A percentile compares a stretch with the other conserved stretches of the same genome.
Evolutionary conservation across 2,797 vertebrate genomes (phyloP).

Genomic region (Anableps anableps): DNA sequence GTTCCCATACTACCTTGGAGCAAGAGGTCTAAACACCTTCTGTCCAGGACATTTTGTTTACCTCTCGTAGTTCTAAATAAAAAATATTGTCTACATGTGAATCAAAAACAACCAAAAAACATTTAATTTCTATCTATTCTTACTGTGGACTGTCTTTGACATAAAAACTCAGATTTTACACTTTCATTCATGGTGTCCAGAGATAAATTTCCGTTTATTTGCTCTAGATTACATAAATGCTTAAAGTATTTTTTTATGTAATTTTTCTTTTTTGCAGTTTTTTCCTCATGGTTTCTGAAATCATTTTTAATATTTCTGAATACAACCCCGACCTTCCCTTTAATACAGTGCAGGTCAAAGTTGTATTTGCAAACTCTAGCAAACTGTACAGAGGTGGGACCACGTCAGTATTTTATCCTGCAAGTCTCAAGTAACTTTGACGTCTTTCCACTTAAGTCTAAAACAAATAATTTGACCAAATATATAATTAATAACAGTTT

Average conservation of each 20-base stretch:
- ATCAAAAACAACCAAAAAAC: background rate
- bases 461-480: background rate
- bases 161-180: background rate
- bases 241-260: background rate
- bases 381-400: background rate
- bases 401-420: background rate
- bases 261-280: background rate
- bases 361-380: background rate
- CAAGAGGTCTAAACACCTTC: background rate
- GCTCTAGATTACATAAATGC: background rate
- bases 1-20: background rate
- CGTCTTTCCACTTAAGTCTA: background rate
- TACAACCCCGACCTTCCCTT: background rate
- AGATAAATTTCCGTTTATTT: background rate
- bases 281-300: background rate
- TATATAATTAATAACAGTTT: background rate
- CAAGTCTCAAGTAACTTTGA: background rate
- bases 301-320: background rate
- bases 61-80: background rate
- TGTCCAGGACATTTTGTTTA: background rate
- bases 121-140: background rate
- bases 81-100: background rate
- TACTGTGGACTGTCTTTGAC: no score
- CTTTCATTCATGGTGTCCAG: background rate
- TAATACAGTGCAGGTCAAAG: background rate